phyloP scores from a whole-genome alignment of 1,140 invertebrate species.

The Cyclargus thomasi region DNA sequence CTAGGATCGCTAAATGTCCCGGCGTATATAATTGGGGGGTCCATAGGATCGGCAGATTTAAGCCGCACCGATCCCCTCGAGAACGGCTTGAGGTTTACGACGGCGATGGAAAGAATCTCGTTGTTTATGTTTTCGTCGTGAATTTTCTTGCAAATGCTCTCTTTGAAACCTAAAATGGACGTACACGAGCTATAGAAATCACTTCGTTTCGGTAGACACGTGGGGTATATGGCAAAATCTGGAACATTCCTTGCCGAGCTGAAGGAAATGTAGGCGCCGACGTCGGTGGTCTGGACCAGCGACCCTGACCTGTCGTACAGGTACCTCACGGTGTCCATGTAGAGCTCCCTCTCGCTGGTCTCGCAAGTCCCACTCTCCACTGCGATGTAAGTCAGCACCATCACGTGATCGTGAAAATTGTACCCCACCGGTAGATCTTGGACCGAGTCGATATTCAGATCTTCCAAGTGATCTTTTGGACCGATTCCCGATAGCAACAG shows the following conservation, averaged over 20 bases:
- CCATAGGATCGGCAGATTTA: conserved; percentile 76
- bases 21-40: conserved; percentile 81
- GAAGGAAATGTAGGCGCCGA: conserved; percentile 46
- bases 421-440: conserved; percentile 82
- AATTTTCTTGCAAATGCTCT: conserved; percentile 40
- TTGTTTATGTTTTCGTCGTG: conserved; percentile 33
- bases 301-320: conserved; percentile 45
- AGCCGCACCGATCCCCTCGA: conserved; percentile 72
- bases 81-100: conserved; percentile 58
- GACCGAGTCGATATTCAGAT: conserved; percentile 68
- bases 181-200: conserved; percentile 33
- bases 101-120: conserved; percentile 40
- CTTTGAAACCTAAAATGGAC: conserved; percentile 41
- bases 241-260: conserved; percentile 35
- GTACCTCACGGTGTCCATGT: conserved; percentile 48
- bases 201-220: conserved; percentile 34
- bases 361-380: conserved; percentile 48
- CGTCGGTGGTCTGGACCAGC: conserved; percentile 34
- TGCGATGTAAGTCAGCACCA: conserved; percentile 76
- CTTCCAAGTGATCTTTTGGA: conserved; percentile 51
- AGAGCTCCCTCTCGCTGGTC: conserved; percentile 20
- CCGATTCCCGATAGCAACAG: conserved; percentile 68
- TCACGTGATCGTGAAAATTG: conserved; percentile 83
- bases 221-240: conserved; percentile 54
- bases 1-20: conserved; percentile 78